Percentiles rank a stretch among this genome's conserved stretches.
Evolutionary conservation across 2,113 vertebrate species (phyloP).

Genomic region (Suncus etruscus): DNA sequence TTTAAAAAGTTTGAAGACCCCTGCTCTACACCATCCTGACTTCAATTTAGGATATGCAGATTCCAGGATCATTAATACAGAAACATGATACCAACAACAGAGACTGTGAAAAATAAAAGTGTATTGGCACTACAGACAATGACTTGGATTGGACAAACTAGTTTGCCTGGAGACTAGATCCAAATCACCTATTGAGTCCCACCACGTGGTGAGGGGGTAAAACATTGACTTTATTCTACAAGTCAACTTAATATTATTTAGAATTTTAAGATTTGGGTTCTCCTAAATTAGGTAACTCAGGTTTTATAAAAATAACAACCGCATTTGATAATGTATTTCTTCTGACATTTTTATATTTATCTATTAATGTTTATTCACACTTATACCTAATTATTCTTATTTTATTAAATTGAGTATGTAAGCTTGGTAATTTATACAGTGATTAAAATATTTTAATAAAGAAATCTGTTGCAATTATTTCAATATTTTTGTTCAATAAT

Average conservation of each 20-base stretch:
- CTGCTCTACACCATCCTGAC: too few relatives aligned
- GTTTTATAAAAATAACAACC: not conserved
- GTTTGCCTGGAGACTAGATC: too few relatives aligned
- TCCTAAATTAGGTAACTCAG: slow-evolving; percentile 1
- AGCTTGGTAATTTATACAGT: not conserved
- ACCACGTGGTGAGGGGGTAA: not conserved
- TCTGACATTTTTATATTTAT: not conserved
- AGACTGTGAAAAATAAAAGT: too few relatives aligned
- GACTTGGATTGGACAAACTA: too few relatives aligned
- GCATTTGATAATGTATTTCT: slow-evolving; percentile 10
- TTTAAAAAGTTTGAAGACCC: too few relatives aligned
- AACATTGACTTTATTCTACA: not conserved
- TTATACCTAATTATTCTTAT: slow-evolving; percentile 10
- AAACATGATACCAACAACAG: too few relatives aligned
- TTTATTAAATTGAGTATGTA: slow-evolving; percentile 22
- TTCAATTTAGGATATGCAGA: too few relatives aligned
- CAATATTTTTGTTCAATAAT: slow-evolving; percentile 39
- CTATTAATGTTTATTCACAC: not conserved
- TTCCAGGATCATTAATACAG: too few relatives aligned
- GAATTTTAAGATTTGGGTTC: not conserved
- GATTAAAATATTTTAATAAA: slow-evolving; percentile 59
- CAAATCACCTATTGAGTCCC: not conserved
- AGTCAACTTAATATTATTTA: slow-evolving; percentile 13
- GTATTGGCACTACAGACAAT: too few relatives aligned
- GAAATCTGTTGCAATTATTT: slow-evolving; percentile 24